Conservation (phyloP, 2,888 invertebrate species). For the Dascillus cervinus region DNA sequence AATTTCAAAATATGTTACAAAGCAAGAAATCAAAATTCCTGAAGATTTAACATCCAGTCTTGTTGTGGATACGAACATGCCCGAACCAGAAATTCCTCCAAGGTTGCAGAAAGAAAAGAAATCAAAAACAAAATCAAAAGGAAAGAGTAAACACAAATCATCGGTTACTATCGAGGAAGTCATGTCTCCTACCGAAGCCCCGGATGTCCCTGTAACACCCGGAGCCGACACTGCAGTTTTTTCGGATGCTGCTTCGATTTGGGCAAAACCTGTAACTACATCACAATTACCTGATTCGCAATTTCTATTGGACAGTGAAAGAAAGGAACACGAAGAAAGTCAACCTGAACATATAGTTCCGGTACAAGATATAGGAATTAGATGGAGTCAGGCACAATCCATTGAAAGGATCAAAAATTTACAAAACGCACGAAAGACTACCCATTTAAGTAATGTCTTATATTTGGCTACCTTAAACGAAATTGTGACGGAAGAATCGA, state of each 20-base stretch:
- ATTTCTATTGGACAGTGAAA: conserved; percentile 29
- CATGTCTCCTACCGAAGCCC: conserved; percentile 41
- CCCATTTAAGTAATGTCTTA: conserved; percentile 54
- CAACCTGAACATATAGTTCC: conserved; percentile 19
- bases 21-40: conserved; percentile 7
- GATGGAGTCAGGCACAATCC: conserved; percentile 49
- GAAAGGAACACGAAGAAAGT: conserved; percentile 6
- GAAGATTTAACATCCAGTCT: conserved; percentile 9
- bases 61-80: conserved; percentile 7
- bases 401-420: conserved; percentile 51
- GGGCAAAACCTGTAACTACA: conserved; percentile 19
- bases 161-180: conserved; percentile 50
- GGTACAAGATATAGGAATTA: conserved; percentile 36
- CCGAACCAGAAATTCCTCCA: conserved; percentile 2
- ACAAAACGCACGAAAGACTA: conserved; percentile 47
- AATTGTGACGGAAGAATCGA: conserved; percentile 46
- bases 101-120: conserved; percentile 6
- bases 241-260: conserved; percentile 23
- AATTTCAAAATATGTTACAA: not conserved
- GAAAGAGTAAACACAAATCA: conserved; percentile 39
- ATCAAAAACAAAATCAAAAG: conserved; percentile 25
- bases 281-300: conserved; percentile 21
- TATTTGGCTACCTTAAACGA: conserved; percentile 54
- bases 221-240: conserved; percentile 33
- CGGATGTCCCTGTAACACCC: conserved; percentile 45